Evolutionary conservation across 2,888 invertebrate species (phyloP), one percentile per base, ranked within the genome.

Genomic region (Copidosoma aretas): DNA sequence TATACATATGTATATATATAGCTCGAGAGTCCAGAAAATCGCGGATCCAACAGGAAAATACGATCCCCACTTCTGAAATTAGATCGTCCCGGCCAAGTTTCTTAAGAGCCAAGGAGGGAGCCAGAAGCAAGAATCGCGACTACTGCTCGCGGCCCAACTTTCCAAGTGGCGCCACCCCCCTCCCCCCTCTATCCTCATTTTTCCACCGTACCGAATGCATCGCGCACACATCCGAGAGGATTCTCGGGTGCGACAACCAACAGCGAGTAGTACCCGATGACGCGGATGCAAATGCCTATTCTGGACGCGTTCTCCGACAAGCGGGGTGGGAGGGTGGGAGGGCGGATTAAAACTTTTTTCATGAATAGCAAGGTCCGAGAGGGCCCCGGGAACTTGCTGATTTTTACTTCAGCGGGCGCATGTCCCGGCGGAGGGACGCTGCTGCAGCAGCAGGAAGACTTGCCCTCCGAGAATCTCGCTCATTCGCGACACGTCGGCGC

Each of bases 321-420:
- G 56, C 14, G 25, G 39, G 39, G 49, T 14, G 51, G 43, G 24
- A 25, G 19, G 25, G 58, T 10, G 56, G 49, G 51, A 60, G 61
- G 58, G 73, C 74, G 75, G 76, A 80, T 80, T 79, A 77, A 79
- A 80, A 80, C 74, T 80, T 80, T 80, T 80, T 76, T 75, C 75
- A 80, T 80, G 79, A 80, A 80, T 80, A 79, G 77, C 76, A 78
- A 77, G 66, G 60, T 65, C 71, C 72, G 71, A 65, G 73, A 25
- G 14, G 46, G 19, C 1, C 14, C 64, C 64, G 61, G 25, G 70
- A 74, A 76, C 66, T 76, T 74, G 70, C 69, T 78, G 78, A 76
- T 78, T 78, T 78, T 77, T 76, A 70, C 75, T 72, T 60, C 21
- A 32, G 2, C 46, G n/a, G 32, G 21, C 17, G 52, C n/a, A 22